A percentile compares a stretch with the other conserved stretches of the same genome.
These are phyloP conservation scores for Tetragonula carbonaria DNA, from an alignment of 2,888 invertebrate species.

Conservation along the genomic window DNA sequence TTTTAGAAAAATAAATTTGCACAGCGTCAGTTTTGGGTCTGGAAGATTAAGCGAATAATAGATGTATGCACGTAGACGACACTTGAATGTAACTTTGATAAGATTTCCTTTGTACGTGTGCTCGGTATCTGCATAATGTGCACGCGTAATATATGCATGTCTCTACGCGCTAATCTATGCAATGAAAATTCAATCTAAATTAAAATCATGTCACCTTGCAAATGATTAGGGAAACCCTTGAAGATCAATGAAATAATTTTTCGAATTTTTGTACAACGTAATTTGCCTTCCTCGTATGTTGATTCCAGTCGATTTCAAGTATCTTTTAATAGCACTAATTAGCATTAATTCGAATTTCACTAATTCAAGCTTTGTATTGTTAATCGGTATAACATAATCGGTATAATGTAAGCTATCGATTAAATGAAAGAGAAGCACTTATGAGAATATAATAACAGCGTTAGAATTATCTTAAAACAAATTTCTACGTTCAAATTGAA, in stretches of 20 bases:
- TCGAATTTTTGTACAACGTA: too few relatives aligned
- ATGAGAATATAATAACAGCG: background rate
- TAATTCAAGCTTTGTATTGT: background rate
- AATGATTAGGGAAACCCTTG: background rate
- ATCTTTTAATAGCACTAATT: background rate
- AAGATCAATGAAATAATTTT: background rate
- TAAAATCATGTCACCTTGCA: background rate
- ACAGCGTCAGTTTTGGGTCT: too few relatives aligned
- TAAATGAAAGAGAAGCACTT: background rate
- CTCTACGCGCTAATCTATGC: slow-evolving; percentile 13
- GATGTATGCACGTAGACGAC: slow-evolving; percentile 1
- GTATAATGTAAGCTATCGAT: background rate
- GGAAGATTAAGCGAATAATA: background rate
- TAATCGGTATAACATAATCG: background rate
- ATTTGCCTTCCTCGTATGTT: background rate
- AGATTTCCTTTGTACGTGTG: slow-evolving; percentile 33
- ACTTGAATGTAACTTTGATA: slow-evolving; percentile 33
- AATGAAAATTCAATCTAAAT: slow-evolving; percentile 25
- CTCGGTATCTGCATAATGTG: slow-evolving; percentile 8
- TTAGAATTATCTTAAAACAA: background rate
- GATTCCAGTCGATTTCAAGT: background rate
- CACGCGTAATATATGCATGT: slow-evolving; percentile 5
- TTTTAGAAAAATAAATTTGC: background rate
- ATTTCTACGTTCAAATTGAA: background rate
- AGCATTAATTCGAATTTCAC: background rate